These are phyloP conservation scores for Mormyrus iriodes DNA, from an alignment of 2,113 vertebrate genomes.

Conservation along the genomic window DNA sequence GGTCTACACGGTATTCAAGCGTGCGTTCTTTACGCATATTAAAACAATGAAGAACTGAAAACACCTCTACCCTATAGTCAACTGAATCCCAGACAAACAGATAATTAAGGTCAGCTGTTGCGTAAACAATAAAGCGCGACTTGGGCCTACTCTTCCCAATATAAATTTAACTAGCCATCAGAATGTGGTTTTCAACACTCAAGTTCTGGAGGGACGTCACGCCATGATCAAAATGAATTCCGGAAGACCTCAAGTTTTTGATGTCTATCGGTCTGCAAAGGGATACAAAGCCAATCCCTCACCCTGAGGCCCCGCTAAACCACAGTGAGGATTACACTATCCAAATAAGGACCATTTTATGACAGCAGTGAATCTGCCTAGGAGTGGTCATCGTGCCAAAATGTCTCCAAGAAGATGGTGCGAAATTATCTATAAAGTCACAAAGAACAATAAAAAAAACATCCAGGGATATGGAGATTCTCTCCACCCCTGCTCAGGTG, in stretches of 20 bases:
- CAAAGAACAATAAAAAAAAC: background rate
- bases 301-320: background rate
- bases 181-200: background rate
- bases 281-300: background rate
- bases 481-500: background rate
- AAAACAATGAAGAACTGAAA: background rate
- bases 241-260: background rate
- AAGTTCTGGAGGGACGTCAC: background rate
- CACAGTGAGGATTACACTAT: background rate
- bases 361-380: background rate
- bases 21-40: background rate
- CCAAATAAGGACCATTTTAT: background rate
- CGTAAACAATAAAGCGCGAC: background rate
- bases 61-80: background rate
- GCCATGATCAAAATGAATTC: background rate
- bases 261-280: background rate
- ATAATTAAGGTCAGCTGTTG: background rate
- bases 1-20: background rate
- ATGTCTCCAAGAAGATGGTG: background rate
- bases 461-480: background rate
- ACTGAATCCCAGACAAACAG: background rate
- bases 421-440: background rate
- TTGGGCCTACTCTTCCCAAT: background rate
- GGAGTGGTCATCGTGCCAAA: background rate
- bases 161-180: background rate